These are phyloP conservation scores for Ictalurus furcatus DNA, from an alignment of 2,113 vertebrate species.

Conservation along the genomic window DNA sequence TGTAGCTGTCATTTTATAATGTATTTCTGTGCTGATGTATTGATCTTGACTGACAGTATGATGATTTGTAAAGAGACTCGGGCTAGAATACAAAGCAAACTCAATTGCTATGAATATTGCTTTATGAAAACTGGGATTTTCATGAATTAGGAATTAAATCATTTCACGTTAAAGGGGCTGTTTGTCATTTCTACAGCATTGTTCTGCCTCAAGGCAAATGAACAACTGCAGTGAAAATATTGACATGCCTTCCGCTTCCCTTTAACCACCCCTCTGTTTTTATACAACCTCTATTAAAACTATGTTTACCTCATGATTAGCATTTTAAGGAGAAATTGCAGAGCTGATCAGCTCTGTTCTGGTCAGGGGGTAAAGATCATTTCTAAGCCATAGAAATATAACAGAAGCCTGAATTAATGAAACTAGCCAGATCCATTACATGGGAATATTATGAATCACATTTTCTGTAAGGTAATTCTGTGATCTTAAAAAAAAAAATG, in stretches of 20 bases:
- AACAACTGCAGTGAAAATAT: not conserved
- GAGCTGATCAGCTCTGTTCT: not conserved
- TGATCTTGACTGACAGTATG: conserved; percentile 14
- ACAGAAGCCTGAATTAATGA: not conserved
- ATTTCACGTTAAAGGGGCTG: not conserved
- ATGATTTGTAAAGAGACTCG: not conserved
- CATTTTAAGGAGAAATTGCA: not conserved
- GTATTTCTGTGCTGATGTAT: not conserved
- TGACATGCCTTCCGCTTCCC: not conserved
- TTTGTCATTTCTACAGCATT: not conserved
- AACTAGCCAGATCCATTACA: not conserved
- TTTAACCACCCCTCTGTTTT: not conserved
- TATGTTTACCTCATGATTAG: not conserved
- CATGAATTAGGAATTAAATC: not conserved
- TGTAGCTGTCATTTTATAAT: not conserved
- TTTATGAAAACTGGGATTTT: not conserved
- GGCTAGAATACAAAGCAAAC: not conserved
- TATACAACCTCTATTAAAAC: not conserved
- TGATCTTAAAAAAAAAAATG: not conserved
- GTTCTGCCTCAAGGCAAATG: not conserved
- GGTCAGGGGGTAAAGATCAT: not conserved
- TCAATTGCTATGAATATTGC: not conserved
- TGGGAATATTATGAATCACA: not conserved
- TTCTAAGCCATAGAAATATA: not conserved
- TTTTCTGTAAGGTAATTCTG: not conserved